These are phyloP conservation scores for Drosophila virilis DNA, from an alignment of 1,140 invertebrate species.

Conservation along the genomic window DNA sequence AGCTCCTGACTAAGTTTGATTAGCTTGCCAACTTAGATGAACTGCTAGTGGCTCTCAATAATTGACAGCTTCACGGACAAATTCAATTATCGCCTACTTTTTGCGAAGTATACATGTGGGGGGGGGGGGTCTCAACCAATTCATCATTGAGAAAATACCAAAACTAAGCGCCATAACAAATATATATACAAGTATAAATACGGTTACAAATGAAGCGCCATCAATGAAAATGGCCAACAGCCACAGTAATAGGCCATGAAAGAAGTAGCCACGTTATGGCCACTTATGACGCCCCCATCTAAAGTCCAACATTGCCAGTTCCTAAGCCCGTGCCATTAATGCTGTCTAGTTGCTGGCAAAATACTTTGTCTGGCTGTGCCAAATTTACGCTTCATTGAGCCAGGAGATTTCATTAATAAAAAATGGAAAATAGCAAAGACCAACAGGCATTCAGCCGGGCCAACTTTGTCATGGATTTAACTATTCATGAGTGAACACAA, in stretches of 20 bases:
- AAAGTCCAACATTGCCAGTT: conserved; percentile 42
- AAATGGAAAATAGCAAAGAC: conserved; percentile 68
- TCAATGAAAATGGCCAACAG: conserved; percentile 52
- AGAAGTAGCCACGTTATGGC: conserved; percentile 48
- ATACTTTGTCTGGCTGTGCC: conserved; percentile 58
- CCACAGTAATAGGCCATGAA: not conserved
- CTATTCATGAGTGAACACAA: conserved; percentile 73
- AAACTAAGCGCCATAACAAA: conserved; percentile 4
- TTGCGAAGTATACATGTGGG: not conserved
- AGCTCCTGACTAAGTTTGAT: conserved; percentile 50
- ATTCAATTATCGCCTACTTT: conserved; percentile 53
- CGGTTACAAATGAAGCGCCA: conserved; percentile 53
- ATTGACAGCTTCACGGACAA: conserved; percentile 38
- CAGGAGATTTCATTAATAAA: conserved; percentile 83
- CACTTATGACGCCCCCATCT: conserved; percentile 37
- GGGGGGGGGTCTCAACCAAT: not conserved
- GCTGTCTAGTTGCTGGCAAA: conserved; percentile 13
- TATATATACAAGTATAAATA: conserved; percentile 14
- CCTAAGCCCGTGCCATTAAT: conserved; percentile 67
- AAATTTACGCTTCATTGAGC: conserved; percentile 80
- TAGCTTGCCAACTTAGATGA: conserved; percentile 67
- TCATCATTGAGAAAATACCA: not conserved
- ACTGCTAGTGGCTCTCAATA: conserved; percentile 59
- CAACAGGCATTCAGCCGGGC: conserved; percentile 8
- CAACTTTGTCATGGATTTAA: conserved; percentile 59